Percentiles rank a stretch among this genome's conserved stretches.
These are phyloP conservation scores for Dendrolimus punctatus DNA, from an alignment of 1,140 invertebrate genomes.

Conservation along the genomic window DNA sequence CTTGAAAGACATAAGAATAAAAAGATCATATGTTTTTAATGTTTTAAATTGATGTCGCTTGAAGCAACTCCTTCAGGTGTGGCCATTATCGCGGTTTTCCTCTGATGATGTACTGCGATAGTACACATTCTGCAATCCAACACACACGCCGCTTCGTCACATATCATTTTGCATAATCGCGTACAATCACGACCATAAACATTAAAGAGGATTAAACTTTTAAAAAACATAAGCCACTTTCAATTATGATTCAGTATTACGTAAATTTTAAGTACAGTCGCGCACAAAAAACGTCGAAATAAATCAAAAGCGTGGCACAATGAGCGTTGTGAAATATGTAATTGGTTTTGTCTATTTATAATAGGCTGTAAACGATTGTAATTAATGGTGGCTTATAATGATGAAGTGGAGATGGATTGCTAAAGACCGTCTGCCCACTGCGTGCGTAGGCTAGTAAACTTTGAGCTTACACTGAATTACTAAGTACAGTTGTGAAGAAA, in stretches of 20 bases:
- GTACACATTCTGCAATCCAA: too few species aligned
- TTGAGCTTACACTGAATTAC: neutral
- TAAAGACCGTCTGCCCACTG: conserved; percentile 36
- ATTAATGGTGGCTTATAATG: conserved; percentile 36
- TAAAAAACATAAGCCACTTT: conserved; percentile 13
- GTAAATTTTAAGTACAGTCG: conserved; percentile 22
- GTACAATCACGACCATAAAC: too few species aligned
- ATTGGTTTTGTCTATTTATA: conserved; percentile 54
- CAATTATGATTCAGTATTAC: conserved; percentile 15
- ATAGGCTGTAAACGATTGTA: conserved; percentile 43
- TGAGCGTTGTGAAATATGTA: conserved; percentile 36
- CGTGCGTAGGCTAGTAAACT: conserved; percentile 28
- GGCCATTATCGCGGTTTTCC: too few species aligned
- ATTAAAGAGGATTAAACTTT: conserved; percentile 1
- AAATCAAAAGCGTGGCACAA: conserved; percentile 31
- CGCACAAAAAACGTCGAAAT: conserved; percentile 33
- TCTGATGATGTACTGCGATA: too few species aligned
- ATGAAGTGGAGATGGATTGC: conserved; percentile 28
- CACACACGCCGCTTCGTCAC: too few species aligned
- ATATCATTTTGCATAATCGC: too few species aligned
- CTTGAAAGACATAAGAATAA: too few species aligned
- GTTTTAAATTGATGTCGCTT: too few species aligned
- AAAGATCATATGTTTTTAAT: too few species aligned
- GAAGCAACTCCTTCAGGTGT: too few species aligned
- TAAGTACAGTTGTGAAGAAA: conserved; percentile 8